Evolutionary conservation across 2,797 vertebrate genomes (phyloP).

Genomic region (Clarias platycephalus): DNA sequence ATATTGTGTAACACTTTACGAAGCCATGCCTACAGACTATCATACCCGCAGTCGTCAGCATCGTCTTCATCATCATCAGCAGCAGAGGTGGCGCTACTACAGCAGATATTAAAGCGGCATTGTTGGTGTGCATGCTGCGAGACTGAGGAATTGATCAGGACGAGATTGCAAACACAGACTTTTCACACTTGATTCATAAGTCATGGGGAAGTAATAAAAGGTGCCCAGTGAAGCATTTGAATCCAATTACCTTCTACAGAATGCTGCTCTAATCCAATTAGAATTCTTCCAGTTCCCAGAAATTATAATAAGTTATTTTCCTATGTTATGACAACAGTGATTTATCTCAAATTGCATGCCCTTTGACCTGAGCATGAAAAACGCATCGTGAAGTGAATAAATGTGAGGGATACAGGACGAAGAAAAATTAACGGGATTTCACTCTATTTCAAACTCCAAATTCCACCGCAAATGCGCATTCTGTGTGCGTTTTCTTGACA

Average conservation of each 20-base stretch:
- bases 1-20: not conserved
- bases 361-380: slow-evolving; percentile 14
- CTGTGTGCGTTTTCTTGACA: not conserved
- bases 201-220: slow-evolving; percentile 60
- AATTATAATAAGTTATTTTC: slow-evolving; percentile 56
- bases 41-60: not conserved
- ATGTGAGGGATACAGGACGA: not conserved
- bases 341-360: slow-evolving; percentile 41
- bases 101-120: slow-evolving; percentile 38
- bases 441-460: not conserved
- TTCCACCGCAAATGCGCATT: not conserved
- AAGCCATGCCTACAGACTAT: not conserved
- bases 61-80: slow-evolving; percentile 15
- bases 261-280: slow-evolving; percentile 62
- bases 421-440: not conserved
- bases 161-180: slow-evolving; percentile 52
- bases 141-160: slow-evolving; percentile 53
- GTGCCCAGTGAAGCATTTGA: slow-evolving; percentile 57
- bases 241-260: slow-evolving; percentile 61
- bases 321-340: slow-evolving; percentile 43
- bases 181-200: slow-evolving; percentile 58
- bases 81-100: not conserved
- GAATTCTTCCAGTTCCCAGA: slow-evolving; percentile 52
- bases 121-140: slow-evolving; percentile 53
- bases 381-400: not conserved